Base-by-base conservation (phyloP, 1,140 invertebrate species). In the Aphaenogaster ashmeadi region DNA sequence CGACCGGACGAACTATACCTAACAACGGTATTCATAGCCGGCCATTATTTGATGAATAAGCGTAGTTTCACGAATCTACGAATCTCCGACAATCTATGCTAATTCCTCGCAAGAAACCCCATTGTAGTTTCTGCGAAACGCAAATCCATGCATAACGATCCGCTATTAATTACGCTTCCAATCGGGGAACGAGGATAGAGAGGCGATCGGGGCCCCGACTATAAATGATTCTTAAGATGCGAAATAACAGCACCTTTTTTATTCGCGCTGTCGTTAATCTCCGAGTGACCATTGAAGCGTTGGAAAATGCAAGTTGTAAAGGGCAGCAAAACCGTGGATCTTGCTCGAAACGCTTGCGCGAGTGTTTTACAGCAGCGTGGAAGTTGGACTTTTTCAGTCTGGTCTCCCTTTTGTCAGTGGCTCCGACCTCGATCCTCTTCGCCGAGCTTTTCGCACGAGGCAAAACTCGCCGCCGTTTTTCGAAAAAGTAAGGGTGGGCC, bases 21-120 rank as follows among this genome's bases (percentile, higher is more conserved):
- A 47, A 69, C 47, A 69, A 5, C 60, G n/a, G 21, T 56, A 62
- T 83, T 83, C 52, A 72, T 52, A 69, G 13, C n/a, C 44, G 60
- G 38, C 52, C 18, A 72, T 74, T 83, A 74, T 74, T 60, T 74
- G 80, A 72, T 74, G 54, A 74, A 83, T 83, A 74, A 81, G 50
- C 36, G n/a, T 33, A 50, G 21, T 71, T 58, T 72, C 52, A 36
- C 54, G 50, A 47, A 72, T 74, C 54, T 58, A 54, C 64, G 36
- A 71, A 81, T 60, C 38, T 69, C 47, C n/a, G 8, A 18, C 50
- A 15, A 41, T 67, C 52, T 36, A 74, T 60, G 67, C 6, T 74
- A 60, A 83, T 83, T 83, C 41, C 69, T 58, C 52, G 9, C 52
- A 36, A 36, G 67, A 18, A 36, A 2, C 6, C 9, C 38, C 33